Evolutionary conservation across 2,888 invertebrate genomes (phyloP), one percentile per base, ranked within the genome.

Genomic region (Tuta absoluta): DNA sequence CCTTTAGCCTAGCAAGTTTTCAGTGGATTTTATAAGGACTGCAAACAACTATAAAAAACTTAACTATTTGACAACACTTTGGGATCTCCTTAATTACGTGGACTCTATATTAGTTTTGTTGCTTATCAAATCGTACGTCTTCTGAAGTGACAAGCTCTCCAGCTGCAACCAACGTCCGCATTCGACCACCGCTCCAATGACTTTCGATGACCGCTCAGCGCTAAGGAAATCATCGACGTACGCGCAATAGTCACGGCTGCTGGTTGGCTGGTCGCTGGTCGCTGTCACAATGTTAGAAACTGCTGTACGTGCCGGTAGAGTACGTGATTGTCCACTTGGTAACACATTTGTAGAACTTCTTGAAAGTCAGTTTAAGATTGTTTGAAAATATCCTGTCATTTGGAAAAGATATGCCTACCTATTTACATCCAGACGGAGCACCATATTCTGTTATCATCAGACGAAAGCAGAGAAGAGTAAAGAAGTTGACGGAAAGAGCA

Each of bases 271-370:
- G 33, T 53, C 24, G 69, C 19, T 19, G 23, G 53, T 1, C 33
- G 33, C 51, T 23, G 51, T n/a, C 56, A 56, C 56, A 56, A 56
- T 56, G 58, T 58, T 58, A 58, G 58, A 58, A 58, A 58, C 38
- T 33, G 28, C 33, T n/a, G 56, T 56, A 56, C 56, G 56, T 56
- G 56, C 28, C 33, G 56, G 56, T 33, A 12, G 19, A 56, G 56
- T 28, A 56, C 56, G 56, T 56, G 56, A n/a, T 28, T 33, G 56
- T n/a, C n/a, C 23, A 23, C 51, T 23, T 53, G 23, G 51, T 23
- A 53, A 53, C 51, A 23, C 23, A 14, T 53, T 21, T 53, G 23
- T 53, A 12, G 23, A 24, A 10, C 19, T 49, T 21, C 21, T 53
- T 23, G 23, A 53, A 23, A 51, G 12, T 53, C 5, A 10, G 23